Percentiles rank a stretch among this genome's conserved stretches.
These are phyloP conservation scores for Thera obeliscata DNA, from an alignment of 2,888 invertebrate species.

Conservation along the genomic window DNA sequence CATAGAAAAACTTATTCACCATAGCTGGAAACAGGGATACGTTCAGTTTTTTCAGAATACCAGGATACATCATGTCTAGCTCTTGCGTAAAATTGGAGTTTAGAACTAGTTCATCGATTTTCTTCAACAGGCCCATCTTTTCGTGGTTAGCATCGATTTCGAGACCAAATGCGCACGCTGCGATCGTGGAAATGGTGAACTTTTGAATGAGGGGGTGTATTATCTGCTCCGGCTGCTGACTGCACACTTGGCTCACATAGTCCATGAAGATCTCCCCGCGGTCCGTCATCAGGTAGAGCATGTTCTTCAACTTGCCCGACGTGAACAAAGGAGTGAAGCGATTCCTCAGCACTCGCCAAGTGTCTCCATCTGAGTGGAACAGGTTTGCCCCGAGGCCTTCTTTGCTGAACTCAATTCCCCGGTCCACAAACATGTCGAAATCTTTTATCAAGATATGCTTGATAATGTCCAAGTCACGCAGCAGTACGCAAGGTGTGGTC, in stretches of 20 bases:
- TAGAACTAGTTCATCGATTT: slow-evolving; percentile 41
- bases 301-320: slow-evolving; percentile 61
- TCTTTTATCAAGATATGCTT: slow-evolving; percentile 64
- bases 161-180: slow-evolving; percentile 59
- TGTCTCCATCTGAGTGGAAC: slow-evolving; percentile 59
- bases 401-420: slow-evolving; percentile 57
- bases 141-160: slow-evolving; percentile 49
- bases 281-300: slow-evolving; percentile 59
- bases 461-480: slow-evolving; percentile 62
- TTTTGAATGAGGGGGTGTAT: slow-evolving; percentile 49
- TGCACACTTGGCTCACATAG: slow-evolving; percentile 39
- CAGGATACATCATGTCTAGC: slow-evolving; percentile 57
- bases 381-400: slow-evolving; percentile 59
- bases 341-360: slow-evolving; percentile 58
- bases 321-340: slow-evolving; percentile 63
- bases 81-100: slow-evolving; percentile 39
- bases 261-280: slow-evolving; percentile 38
- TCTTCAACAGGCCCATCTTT: slow-evolving; percentile 29
- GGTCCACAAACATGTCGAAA: slow-evolving; percentile 58
- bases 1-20: slow-evolving; percentile 48
- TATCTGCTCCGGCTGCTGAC: slow-evolving; percentile 46
- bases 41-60: slow-evolving; percentile 52
- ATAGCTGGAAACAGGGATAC: slow-evolving; percentile 46
- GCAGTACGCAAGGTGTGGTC: slow-evolving; percentile 54
- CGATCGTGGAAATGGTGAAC: slow-evolving; percentile 55